Percentiles rank a stretch among this genome's conserved stretches.
Evolutionary conservation across 2,888 invertebrate species (phyloP).

Genomic region (Gastrophysa polygoni): DNA sequence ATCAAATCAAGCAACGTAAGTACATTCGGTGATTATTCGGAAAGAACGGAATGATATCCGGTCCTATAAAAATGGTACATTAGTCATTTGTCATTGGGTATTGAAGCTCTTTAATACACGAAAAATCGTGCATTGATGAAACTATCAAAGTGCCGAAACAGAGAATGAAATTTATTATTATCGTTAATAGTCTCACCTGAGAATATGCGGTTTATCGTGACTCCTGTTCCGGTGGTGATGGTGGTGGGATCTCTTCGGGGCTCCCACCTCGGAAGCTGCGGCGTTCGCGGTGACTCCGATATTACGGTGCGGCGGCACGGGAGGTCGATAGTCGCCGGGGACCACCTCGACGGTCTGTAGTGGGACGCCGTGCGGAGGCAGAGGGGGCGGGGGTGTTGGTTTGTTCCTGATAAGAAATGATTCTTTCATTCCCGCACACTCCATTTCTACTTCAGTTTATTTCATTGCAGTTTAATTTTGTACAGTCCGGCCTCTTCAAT

Average conservation of each 20-base stretch:
- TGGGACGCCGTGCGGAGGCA: constrained; percentile 62
- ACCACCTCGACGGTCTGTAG: constrained; percentile 39
- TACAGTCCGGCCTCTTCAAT: too few species aligned
- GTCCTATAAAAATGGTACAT: too few species aligned
- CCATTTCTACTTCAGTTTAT: too few species aligned
- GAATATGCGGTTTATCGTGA: constrained; percentile 40
- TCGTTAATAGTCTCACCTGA: constrained; percentile 26
- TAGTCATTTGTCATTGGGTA: too few species aligned
- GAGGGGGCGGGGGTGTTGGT: constrained; percentile 54
- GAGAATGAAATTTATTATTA: too few species aligned
- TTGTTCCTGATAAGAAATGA: constrained; percentile 49
- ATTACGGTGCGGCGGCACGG: constrained; percentile 87
- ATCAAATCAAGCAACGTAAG: background rate
- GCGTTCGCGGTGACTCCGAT: constrained; percentile 66
- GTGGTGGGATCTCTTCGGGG: constrained; percentile 56
- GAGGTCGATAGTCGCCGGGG: constrained; percentile 78
- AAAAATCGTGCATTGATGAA: too few species aligned
- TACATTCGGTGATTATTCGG: too few species aligned
- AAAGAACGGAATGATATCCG: too few species aligned
- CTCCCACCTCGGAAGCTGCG: constrained; percentile 46
- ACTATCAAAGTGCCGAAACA: too few species aligned
- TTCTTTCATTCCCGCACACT: too few species aligned
- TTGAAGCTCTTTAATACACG: too few species aligned
- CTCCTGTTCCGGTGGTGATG: constrained; percentile 57
- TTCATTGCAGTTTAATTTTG: too few species aligned